phyloP scores from a whole-genome alignment of 2,888 invertebrate genomes.

The Sarcophaga carnaria region DNA sequence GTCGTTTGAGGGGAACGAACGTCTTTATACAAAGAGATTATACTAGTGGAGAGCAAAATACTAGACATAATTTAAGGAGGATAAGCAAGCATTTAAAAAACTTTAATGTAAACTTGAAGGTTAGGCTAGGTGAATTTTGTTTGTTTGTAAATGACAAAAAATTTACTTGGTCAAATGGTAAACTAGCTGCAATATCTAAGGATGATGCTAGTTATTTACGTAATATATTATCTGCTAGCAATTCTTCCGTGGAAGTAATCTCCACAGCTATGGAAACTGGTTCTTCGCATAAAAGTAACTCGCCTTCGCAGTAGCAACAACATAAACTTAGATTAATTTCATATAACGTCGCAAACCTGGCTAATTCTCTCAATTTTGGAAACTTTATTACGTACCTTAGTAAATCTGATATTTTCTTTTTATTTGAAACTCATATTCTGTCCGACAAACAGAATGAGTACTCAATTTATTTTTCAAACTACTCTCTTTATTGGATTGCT shows the following conservation, averaged over 20 bases:
- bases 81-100: not conserved
- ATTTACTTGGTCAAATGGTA: slow-evolving; percentile 13
- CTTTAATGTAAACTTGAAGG: not conserved
- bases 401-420: slow-evolving; percentile 13
- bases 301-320: slow-evolving; percentile 3
- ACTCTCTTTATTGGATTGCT: slow-evolving; percentile 20
- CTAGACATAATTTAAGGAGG: not conserved
- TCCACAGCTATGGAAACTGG: not conserved
- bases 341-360: slow-evolving; percentile 8
- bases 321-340: not conserved
- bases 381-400: slow-evolving; percentile 11
- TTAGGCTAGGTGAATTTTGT: slow-evolving; percentile 11
- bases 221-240: not conserved
- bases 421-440: not conserved
- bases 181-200: too few relatives aligned
- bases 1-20: not conserved
- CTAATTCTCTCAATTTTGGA: slow-evolving; percentile 8
- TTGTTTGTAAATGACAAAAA: slow-evolving; percentile 4
- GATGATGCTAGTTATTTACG: too few relatives aligned
- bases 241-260: not conserved
- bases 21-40: slow-evolving; percentile 10
- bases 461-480: slow-evolving; percentile 9
- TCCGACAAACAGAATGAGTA: too few relatives aligned
- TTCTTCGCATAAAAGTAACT: not conserved
- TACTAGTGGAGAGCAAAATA: slow-evolving; percentile 9